phyloP scores from a whole-genome alignment of 2,888 invertebrate species.

The Thysanoteuthis rhombus region DNA sequence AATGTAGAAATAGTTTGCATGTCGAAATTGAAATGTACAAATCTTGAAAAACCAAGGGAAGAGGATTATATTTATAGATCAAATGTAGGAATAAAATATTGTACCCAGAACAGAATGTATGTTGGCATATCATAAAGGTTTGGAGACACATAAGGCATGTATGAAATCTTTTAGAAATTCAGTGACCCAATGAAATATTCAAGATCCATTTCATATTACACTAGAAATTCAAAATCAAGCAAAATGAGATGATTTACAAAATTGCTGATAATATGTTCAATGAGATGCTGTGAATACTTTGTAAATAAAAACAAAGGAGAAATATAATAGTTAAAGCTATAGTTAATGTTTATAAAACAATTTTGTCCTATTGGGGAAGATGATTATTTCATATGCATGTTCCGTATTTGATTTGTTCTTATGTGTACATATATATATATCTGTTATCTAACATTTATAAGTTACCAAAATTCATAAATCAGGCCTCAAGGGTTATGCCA shows the following conservation, averaged over 20 bases:
- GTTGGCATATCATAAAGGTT: too few species aligned
- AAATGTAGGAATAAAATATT: too few species aligned
- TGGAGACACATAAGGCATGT: neutral
- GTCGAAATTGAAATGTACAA: too few species aligned
- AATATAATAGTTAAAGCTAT: neutral
- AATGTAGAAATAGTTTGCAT: too few species aligned
- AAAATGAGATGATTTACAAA: neutral
- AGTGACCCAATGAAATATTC: neutral
- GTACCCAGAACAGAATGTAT: too few species aligned
- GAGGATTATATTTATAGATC: too few species aligned
- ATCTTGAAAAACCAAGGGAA: too few species aligned
- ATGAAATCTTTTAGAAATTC: neutral
- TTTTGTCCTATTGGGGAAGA: neutral
- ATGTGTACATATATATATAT: neutral
- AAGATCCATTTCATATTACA: neutral
- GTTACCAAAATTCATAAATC: neutral
- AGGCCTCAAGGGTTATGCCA: neutral
- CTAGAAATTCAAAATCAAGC: too few species aligned
- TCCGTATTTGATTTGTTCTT: neutral
- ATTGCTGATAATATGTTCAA: neutral
- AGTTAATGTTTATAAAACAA: neutral
- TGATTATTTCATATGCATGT: neutral
- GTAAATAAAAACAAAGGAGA: neutral
- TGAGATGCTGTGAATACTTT: too few species aligned
- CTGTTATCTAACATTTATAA: too few species aligned